These are phyloP conservation scores for Mormyrops attenuatus DNA, from an alignment of 2,797 vertebrate genomes.

Conservation along the genomic window DNA sequence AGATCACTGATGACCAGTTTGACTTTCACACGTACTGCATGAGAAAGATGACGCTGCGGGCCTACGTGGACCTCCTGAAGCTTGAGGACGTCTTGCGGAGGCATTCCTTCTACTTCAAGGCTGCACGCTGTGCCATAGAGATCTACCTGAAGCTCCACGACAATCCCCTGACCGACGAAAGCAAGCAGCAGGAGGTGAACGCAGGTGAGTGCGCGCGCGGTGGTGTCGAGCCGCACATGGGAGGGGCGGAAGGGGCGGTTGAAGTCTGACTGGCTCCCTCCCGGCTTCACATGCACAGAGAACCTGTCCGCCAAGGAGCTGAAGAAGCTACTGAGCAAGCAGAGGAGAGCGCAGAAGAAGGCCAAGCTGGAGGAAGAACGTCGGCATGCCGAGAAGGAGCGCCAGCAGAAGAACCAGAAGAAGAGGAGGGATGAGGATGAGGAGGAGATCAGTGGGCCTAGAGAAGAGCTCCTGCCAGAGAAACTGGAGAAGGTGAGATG, in stretches of 20 bases:
- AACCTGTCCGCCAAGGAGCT: slow-evolving; percentile 97
- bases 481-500: slow-evolving; percentile 87
- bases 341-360: slow-evolving; percentile 94
- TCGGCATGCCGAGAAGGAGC: slow-evolving; percentile 96
- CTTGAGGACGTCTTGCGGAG: slow-evolving; percentile 93
- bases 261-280: neutral
- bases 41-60: slow-evolving; percentile 98
- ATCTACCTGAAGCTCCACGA: slow-evolving; percentile 97
- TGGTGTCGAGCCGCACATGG: neutral
- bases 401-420: slow-evolving; percentile 97
- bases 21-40: slow-evolving; percentile 99
- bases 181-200: slow-evolving; percentile 90
- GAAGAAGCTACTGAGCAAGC: slow-evolving; percentile 96
- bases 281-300: slow-evolving; percentile 53
- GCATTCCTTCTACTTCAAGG: slow-evolving; percentile 97
- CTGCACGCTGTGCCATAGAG: slow-evolving; percentile 88
- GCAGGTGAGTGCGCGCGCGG: slow-evolving; percentile 64
- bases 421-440: slow-evolving; percentile 98
- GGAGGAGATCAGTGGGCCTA: slow-evolving; percentile 94
- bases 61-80: slow-evolving; percentile 96
- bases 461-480: slow-evolving; percentile 97
- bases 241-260: neutral
- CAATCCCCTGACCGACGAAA: slow-evolving; percentile 92
- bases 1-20: slow-evolving; percentile 99
- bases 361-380: slow-evolving; percentile 96